phyloP scores from a whole-genome alignment of 1,140 invertebrate species.

The Augochlora pura region DNA sequence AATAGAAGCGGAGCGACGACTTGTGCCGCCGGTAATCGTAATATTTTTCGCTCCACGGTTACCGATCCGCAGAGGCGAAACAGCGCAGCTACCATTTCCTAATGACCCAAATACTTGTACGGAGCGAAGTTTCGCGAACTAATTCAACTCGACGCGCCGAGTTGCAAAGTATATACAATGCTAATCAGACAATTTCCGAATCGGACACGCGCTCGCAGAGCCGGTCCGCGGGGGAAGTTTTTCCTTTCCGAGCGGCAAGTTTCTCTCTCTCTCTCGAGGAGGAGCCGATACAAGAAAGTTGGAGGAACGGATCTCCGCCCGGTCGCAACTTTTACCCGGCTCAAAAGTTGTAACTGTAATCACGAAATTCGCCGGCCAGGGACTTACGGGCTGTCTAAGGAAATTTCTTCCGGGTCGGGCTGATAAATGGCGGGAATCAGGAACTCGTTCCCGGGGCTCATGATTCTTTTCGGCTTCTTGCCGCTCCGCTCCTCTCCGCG shows the following conservation, averaged over 20 bases:
- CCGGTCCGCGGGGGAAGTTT: not conserved
- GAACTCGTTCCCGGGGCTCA: slow-evolving; percentile 33
- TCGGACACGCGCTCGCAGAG: not conserved
- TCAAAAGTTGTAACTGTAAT: slow-evolving; percentile 52
- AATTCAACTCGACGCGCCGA: not conserved
- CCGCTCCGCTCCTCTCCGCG: too few relatives aligned
- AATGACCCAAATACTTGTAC: not conserved
- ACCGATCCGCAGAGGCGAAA: not conserved
- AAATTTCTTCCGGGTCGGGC: slow-evolving; percentile 40
- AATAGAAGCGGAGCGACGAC: too few relatives aligned
- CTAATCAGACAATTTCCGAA: not conserved
- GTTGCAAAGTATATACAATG: not conserved
- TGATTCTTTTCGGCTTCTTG: slow-evolving; percentile 18
- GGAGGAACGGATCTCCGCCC: not conserved
- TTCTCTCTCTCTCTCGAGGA: not conserved
- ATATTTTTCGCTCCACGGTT: too few relatives aligned
- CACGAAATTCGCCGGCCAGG: slow-evolving; percentile 39
- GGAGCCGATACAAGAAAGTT: slow-evolving; percentile 31
- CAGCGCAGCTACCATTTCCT: not conserved
- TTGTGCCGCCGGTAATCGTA: too few relatives aligned
- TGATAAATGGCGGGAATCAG: slow-evolving; percentile 47
- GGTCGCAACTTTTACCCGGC: slow-evolving; percentile 8
- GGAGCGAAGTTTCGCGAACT: not conserved
- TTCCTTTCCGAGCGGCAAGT: not conserved
- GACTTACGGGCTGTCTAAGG: slow-evolving; percentile 34